phyloP scores from a whole-genome alignment of 1,140 invertebrate genomes.

The Habropoda laboriosa region DNA sequence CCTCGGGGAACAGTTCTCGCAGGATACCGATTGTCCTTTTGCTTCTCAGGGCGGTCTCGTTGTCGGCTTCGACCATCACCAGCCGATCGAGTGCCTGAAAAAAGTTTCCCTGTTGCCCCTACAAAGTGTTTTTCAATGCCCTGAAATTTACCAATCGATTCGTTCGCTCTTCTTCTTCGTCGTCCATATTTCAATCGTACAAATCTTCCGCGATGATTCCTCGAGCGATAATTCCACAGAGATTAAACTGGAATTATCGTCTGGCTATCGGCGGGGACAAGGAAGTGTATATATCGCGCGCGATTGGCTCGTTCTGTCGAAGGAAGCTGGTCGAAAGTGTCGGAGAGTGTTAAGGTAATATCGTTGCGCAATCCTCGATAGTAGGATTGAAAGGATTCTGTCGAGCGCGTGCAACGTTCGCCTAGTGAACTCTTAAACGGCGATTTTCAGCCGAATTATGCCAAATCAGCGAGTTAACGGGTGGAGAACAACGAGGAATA shows the following conservation, averaged over 20 bases:
- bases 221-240: neutral
- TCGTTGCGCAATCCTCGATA: slow-evolving; percentile 33
- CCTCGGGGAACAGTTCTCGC: slow-evolving; percentile 87
- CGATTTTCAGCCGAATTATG: slow-evolving; percentile 8
- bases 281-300: slow-evolving; percentile 9
- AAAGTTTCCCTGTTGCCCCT: slow-evolving; percentile 54
- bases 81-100: slow-evolving; percentile 83
- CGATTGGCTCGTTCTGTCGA: slow-evolving; percentile 6
- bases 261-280: neutral
- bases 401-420: neutral
- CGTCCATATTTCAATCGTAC: no score
- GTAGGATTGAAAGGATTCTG: slow-evolving; percentile 2
- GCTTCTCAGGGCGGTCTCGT: slow-evolving; percentile 84
- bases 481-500: neutral
- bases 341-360: slow-evolving; percentile 35
- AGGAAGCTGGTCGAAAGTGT: neutral
- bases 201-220: no score
- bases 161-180: neutral
- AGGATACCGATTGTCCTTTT: slow-evolving; percentile 89
- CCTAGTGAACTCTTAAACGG: neutral
- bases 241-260: neutral
- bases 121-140: slow-evolving; percentile 4
- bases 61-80: slow-evolving; percentile 80
- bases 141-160: neutral
- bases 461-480: neutral